Evolutionary conservation across 2,888 invertebrate species (phyloP).

Genomic region (Elegia similella): DNA sequence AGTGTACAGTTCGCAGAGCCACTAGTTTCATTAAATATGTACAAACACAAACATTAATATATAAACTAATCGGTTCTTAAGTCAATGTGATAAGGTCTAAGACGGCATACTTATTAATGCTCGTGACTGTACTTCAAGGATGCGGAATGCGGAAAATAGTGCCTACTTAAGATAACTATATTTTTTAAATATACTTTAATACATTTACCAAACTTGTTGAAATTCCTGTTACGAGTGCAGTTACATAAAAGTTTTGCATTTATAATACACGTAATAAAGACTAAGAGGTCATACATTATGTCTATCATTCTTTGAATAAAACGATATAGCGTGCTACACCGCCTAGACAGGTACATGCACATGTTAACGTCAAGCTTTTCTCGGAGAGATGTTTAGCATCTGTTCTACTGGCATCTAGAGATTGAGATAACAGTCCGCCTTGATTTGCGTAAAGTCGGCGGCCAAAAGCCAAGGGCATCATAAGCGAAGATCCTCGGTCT

Average conservation of each 20-base stretch:
- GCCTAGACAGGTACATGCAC: not conserved
- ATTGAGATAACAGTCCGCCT: slow-evolving; percentile 33
- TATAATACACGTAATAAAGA: not conserved
- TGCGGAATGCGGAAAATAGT: not conserved
- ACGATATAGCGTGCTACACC: slow-evolving; percentile 2
- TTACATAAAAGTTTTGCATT: not conserved
- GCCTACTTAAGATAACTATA: not conserved
- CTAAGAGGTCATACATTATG: not conserved
- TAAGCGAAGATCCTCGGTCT: not conserved
- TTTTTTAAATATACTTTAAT: not conserved
- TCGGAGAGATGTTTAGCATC: slow-evolving; percentile 17
- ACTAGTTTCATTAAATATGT: too few species aligned
- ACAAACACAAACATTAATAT: too few species aligned
- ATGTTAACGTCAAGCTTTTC: slow-evolving; percentile 22
- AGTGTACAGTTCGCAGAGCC: too few species aligned
- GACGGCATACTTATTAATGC: too few species aligned
- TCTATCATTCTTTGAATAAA: slow-evolving; percentile 9
- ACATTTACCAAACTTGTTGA: not conserved
- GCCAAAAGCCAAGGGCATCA: slow-evolving; percentile 51
- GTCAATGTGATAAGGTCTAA: too few species aligned
- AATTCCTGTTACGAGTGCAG: not conserved
- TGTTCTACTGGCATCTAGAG: slow-evolving; percentile 25
- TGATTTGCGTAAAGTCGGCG: slow-evolving; percentile 37
- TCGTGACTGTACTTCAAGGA: too few species aligned
- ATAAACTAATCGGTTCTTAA: too few species aligned